phyloP scores from a whole-genome alignment of 1,140 invertebrate species.

The Bombus fervidus region DNA sequence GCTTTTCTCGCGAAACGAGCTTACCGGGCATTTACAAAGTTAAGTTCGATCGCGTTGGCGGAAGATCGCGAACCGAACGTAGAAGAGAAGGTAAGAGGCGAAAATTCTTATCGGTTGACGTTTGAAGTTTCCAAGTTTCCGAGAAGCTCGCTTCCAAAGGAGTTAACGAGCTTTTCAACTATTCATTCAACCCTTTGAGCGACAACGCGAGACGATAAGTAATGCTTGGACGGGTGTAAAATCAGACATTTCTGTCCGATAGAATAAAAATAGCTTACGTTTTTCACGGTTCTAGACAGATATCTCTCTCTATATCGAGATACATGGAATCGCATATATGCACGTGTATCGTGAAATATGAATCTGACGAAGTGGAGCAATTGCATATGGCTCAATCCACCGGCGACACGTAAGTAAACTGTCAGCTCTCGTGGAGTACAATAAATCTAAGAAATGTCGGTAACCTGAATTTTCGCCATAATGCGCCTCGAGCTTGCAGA shows the following conservation, averaged over 20 bases:
- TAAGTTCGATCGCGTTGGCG: not conserved
- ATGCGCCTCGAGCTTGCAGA: slow-evolving; percentile 32
- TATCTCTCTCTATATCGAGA: not conserved
- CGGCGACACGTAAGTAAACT: slow-evolving; percentile 62
- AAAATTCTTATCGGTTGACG: slow-evolving; percentile 19
- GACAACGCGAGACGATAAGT: not conserved
- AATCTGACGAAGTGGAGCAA: slow-evolving; percentile 37
- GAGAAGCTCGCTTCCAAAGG: not conserved
- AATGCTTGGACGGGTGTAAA: not conserved
- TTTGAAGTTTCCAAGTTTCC: not conserved
- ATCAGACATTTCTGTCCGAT: not conserved
- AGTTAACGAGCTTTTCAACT: slow-evolving; percentile 17
- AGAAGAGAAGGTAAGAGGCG: not conserved
- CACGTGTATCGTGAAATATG: slow-evolving; percentile 49
- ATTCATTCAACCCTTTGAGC: not conserved
- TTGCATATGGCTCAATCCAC: slow-evolving; percentile 52
- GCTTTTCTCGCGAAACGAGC: not conserved
- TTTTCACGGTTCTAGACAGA: not conserved
- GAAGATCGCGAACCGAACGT: not conserved
- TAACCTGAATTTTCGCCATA: slow-evolving; percentile 56
- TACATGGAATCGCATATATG: slow-evolving; percentile 3
- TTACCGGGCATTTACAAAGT: not conserved
- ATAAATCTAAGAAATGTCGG: slow-evolving; percentile 64
- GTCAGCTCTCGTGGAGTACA: slow-evolving; percentile 57
- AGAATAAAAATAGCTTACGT: not conserved